These are phyloP conservation scores for Toxonevra muliebris DNA, from an alignment of 2,888 invertebrate species.

Conservation along the genomic window DNA sequence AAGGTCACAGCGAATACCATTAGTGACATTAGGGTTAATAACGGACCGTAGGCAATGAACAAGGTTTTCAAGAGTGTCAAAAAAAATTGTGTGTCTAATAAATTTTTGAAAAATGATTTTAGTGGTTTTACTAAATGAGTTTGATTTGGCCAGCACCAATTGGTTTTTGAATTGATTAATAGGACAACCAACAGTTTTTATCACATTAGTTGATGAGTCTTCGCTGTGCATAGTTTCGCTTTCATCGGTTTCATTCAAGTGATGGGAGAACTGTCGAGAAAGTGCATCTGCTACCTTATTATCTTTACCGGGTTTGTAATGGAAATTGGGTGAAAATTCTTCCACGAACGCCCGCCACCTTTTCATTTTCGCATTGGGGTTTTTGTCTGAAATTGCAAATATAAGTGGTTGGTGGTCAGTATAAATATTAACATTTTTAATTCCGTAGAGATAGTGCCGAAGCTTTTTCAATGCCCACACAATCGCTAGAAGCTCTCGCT, in stretches of 20 bases:
- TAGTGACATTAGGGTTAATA: conserved; percentile 22
- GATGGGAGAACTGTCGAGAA: conserved; percentile 32
- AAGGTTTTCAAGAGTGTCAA: conserved; percentile 19
- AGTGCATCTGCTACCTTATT: conserved; percentile 38
- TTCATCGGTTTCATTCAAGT: conserved; percentile 15
- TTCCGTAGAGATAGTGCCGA: conserved; percentile 55
- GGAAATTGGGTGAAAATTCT: conserved; percentile 33
- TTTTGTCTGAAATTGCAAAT: too few relatives aligned
- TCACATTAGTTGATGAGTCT: conserved; percentile 28
- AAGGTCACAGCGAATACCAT: conserved; percentile 10
- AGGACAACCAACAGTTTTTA: conserved; percentile 21
- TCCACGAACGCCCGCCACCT: conserved; percentile 37
- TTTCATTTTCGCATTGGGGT: too few relatives aligned
- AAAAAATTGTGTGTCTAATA: conserved; percentile 17
- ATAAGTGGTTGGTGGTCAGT: too few relatives aligned
- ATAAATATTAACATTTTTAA: conserved; percentile 37
- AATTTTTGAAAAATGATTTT: conserved; percentile 25
- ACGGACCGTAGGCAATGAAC: conserved; percentile 19
- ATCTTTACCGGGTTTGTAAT: conserved; percentile 35
- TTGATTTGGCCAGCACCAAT: too few relatives aligned
- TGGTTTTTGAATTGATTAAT: conserved; percentile 35
- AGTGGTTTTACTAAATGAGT: conserved; percentile 16
- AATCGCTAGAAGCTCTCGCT: conserved; percentile 29
- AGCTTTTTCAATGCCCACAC: conserved; percentile 48
- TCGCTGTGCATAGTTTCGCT: conserved; percentile 26